Conservation (phyloP, 2,113 vertebrate genomes). For the Leptobrachium ailaonicum region DNA sequence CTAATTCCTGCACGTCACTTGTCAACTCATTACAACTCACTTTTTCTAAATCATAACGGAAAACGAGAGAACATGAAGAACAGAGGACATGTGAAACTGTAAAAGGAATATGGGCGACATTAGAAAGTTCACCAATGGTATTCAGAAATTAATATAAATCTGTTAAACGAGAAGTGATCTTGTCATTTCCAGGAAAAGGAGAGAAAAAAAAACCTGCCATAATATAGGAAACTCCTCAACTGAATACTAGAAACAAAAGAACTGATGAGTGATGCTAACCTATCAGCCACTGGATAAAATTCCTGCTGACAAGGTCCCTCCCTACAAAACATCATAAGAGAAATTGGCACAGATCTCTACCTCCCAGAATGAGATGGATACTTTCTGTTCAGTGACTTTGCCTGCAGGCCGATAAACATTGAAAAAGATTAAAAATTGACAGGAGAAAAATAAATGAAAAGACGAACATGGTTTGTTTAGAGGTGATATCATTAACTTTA, state of each 20-base stretch:
- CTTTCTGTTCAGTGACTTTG: background rate
- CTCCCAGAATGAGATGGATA: background rate
- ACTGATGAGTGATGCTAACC: conserved; percentile 35
- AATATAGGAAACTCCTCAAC: conserved; percentile 29
- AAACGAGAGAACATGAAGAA: background rate
- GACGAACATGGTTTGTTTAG: background rate
- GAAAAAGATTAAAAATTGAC: background rate
- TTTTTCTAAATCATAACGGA: too few relatives aligned
- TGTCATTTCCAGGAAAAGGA: conserved; percentile 42
- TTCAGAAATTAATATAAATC: conserved; percentile 30
- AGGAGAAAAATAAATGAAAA: background rate
- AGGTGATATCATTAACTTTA: background rate
- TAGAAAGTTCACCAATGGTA: conserved; percentile 16
- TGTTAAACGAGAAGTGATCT: conserved; percentile 19
- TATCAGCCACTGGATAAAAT: conserved; percentile 12
- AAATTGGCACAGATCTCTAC: background rate
- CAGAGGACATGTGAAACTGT: conserved; percentile 10
- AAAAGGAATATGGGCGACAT: background rate
- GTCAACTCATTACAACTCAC: too few relatives aligned
- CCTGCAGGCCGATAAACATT: background rate
- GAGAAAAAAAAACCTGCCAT: conserved; percentile 24
- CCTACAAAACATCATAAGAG: background rate
- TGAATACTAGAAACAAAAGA: conserved; percentile 30
- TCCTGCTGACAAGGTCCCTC: conserved; percentile 21
- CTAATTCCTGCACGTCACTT: too few relatives aligned